Evolutionary conservation across 2,888 invertebrate species (phyloP), one percentile per base, ranked within the genome.

Genomic region (Micoletzkya japonica): DNA sequence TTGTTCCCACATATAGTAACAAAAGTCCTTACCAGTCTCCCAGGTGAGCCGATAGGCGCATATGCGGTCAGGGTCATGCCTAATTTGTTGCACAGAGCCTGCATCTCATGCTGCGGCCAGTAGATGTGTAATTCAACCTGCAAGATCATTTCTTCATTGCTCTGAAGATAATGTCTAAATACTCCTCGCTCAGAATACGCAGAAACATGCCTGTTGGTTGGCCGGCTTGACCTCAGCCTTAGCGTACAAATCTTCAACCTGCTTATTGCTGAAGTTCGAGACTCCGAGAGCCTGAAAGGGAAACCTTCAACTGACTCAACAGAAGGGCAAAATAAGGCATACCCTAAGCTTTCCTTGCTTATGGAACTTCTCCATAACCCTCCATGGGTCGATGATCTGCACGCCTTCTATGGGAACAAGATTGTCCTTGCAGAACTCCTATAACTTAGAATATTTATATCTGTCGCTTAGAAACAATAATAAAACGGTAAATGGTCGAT

Each of bases 41-140:
- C 79, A 26, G 79, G 79, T 20, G 77, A 78, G 28, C 79, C 79
- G 39, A 79, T 75, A 24, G 79, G 77, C 14, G 75, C 77, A 69
- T 78, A 79, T 7, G 78, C 77, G 10, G 79, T 79, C 61, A 79
- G 56, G 10, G 73, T 72, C 4, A 94, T 91, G n/a, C 89, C 88
- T 50, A 90, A 87, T 50, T 89, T 86, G 68, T 89, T 88, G 77
- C 91, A 91, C 54, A 89, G 90, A 1, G 89, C 87, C 14, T 81
- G 67, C 72, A 92, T 85, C 26, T 89, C 88, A 30, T 88, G 86
- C 86, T 92, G 92, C 86, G 92, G 93, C 81, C 91, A 90, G 78
- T 92, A 90, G 34, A 91, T 89, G 82, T 93, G 92, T 36, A 91
- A 87, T 86, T 94, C 93, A 69, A 93, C 89, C 88, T n/a, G n/a